These are phyloP conservation scores for Limnephilus rhombicus DNA, from an alignment of 2,888 invertebrate genomes.

Conservation along the genomic window DNA sequence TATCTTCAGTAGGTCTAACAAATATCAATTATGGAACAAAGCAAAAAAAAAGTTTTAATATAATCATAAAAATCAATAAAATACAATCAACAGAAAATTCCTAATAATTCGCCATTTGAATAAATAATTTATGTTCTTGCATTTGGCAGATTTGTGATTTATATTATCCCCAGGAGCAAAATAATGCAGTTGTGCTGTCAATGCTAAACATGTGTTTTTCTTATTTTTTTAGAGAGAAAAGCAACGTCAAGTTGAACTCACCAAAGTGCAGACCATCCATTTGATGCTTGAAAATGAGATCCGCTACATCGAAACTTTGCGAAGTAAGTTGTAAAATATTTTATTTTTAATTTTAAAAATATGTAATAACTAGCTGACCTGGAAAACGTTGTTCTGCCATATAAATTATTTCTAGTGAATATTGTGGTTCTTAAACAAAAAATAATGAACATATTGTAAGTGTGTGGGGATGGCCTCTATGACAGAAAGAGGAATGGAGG, in stretches of 20 bases:
- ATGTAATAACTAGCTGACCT: no score
- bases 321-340: conserved; percentile 77
- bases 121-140: background rate
- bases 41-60: no score
- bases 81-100: background rate
- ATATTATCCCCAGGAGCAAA: background rate
- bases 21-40: no score
- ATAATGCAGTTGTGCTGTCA: background rate
- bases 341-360: no score
- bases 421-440: no score
- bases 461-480: no score
- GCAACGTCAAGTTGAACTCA: conserved; percentile 89
- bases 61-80: background rate
- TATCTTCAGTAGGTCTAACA: no score
- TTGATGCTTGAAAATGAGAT: conserved; percentile 94
- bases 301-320: conserved; percentile 87
- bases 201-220: background rate
- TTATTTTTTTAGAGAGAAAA: conserved; percentile 86
- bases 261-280: conserved; percentile 90
- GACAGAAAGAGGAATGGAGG: no score
- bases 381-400: no score
- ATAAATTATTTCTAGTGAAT: no score
- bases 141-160: background rate
- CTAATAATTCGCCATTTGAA: background rate
- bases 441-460: no score